phyloP scores from a whole-genome alignment of 2,113 vertebrate genomes.

The Todiramphus chloris region DNA sequence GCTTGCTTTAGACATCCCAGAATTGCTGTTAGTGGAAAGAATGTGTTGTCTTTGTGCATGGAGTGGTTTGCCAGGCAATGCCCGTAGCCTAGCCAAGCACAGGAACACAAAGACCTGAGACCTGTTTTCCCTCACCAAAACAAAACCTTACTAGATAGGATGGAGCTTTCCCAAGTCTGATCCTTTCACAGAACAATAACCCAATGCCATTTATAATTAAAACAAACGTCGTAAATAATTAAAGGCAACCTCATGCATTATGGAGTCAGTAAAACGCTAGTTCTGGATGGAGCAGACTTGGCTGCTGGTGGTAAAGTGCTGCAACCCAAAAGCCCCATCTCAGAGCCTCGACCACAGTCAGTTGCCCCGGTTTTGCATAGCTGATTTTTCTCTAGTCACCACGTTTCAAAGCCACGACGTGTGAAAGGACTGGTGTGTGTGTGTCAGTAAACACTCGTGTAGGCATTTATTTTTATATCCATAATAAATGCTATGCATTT shows the following conservation, averaged over 20 bases:
- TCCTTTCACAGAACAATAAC: not conserved
- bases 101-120: not conserved
- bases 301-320: not conserved
- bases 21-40: not conserved
- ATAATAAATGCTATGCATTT: not conserved
- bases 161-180: not conserved
- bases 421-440: not conserved
- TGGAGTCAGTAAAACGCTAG: not conserved
- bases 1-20: not conserved
- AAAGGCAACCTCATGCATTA: not conserved
- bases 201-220: not conserved
- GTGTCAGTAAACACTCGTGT: not conserved
- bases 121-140: not conserved
- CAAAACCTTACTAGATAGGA: not conserved
- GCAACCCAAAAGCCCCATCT: not conserved
- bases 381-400: not conserved
- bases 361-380: not conserved
- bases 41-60: not conserved
- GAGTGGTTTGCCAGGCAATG: not conserved
- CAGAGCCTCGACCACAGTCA: not conserved
- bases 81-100: not conserved
- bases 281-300: not conserved
- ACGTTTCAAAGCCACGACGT: not conserved
- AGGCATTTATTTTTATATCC: not conserved
- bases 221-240: not conserved